Evolutionary conservation across 53 echinoderm and acorn worm genomes (phyloP).

Genomic region (Antedon mediterranea): DNA sequence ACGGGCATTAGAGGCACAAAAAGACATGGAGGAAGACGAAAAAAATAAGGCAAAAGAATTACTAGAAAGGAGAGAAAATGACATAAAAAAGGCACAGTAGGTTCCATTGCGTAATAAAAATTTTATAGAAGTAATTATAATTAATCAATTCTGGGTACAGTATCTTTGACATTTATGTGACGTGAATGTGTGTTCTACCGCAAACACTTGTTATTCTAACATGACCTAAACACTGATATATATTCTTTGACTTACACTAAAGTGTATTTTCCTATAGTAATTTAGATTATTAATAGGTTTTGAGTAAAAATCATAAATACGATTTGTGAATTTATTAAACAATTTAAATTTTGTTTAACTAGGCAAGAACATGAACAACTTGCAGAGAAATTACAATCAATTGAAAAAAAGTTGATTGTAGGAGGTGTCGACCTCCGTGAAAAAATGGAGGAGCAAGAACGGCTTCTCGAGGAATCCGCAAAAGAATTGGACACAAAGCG

Average conservation of each 20-base stretch:
- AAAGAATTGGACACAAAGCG: slow-evolving; percentile 56
- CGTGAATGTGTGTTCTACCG: neutral
- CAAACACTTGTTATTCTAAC: no score
- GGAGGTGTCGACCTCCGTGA: slow-evolving; percentile 85
- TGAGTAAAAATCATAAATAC: no score
- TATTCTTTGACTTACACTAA: no score
- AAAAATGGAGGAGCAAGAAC: slow-evolving; percentile 86
- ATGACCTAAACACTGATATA: no score
- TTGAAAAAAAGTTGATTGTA: slow-evolving; percentile 92
- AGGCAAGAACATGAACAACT: slow-evolving; percentile 77
- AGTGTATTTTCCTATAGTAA: no score
- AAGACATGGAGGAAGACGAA: slow-evolving; percentile 94
- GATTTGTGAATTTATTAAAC: no score
- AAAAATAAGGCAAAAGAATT: slow-evolving; percentile 53
- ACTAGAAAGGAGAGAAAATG: slow-evolving; percentile 69
- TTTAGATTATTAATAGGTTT: no score
- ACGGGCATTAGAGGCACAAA: slow-evolving; percentile 63
- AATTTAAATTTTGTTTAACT: neutral
- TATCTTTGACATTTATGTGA: neutral
- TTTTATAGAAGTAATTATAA: no score
- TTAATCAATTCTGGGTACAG: neutral
- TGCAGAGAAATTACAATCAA: slow-evolving; percentile 64
- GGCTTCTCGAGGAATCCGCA: slow-evolving; percentile 75
- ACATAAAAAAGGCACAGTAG: slow-evolving; percentile 79
- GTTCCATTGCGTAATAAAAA: slow-evolving; percentile 4